phyloP scores from a whole-genome alignment of 64 coral and sea anemone species.

The Anthopleura sola region DNA sequence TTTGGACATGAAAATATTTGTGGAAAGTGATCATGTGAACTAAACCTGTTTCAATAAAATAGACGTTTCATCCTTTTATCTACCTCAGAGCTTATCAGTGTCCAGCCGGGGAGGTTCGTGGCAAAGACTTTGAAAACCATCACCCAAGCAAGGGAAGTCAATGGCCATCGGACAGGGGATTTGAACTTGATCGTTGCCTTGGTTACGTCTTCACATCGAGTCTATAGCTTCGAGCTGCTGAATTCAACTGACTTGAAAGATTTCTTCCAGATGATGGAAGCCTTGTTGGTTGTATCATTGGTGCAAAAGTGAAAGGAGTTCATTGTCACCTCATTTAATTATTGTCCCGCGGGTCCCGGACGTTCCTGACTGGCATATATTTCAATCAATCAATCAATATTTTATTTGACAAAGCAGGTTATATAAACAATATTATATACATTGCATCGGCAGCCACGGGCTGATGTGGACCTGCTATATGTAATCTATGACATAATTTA shows the following conservation, averaged over 20 bases:
- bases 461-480: too few species aligned
- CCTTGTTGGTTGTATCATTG: slow-evolving; percentile 39
- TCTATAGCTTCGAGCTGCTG: slow-evolving; percentile 43
- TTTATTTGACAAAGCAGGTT: too few species aligned
- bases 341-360: too few species aligned
- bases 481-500: too few species aligned
- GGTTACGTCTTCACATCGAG: slow-evolving; percentile 39
- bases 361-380: too few species aligned
- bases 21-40: too few species aligned
- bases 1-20: too few species aligned
- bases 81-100: slow-evolving; percentile 54
- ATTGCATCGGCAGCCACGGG: too few species aligned
- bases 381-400: too few species aligned
- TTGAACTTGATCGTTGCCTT: slow-evolving; percentile 43
- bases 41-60: too few species aligned
- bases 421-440: too few species aligned
- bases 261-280: slow-evolving; percentile 44
- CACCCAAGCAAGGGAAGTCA: slow-evolving; percentile 10
- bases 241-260: slow-evolving; percentile 39
- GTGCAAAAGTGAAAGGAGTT: slow-evolving; percentile 23
- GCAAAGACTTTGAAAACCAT: slow-evolving; percentile 37
- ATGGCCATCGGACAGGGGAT: slow-evolving; percentile 36
- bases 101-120: slow-evolving; percentile 55
- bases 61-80: neutral
- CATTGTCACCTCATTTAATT: too few species aligned